Evolutionary conservation across 2,113 vertebrate genomes (phyloP).

Genomic region (Pandion haliaetus): DNA sequence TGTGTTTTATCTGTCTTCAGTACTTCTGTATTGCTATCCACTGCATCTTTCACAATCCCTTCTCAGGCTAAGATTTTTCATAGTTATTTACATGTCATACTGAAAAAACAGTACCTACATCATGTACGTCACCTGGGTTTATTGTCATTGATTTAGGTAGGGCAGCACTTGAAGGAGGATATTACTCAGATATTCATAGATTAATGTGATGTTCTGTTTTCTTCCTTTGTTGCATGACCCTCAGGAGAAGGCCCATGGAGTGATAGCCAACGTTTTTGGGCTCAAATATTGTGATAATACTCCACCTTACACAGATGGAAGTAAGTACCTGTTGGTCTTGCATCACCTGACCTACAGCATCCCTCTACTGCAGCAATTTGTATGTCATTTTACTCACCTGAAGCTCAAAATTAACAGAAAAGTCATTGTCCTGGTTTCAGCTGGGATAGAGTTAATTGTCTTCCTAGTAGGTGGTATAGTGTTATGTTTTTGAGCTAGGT

Average conservation of each 20-base stretch:
- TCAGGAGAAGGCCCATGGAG: no score
- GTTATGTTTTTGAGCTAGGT: no score
- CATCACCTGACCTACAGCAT: background rate
- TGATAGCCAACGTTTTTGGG: background rate
- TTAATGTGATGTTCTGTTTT: background rate
- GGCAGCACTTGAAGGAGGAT: background rate
- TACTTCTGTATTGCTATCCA: background rate
- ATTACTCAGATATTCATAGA: background rate
- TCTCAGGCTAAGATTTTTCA: background rate
- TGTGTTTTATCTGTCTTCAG: background rate
- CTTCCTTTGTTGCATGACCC: background rate
- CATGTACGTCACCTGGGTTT: background rate
- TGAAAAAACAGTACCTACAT: background rate
- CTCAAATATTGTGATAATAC: background rate
- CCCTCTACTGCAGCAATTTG: background rate
- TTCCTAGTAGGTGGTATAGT: no score
- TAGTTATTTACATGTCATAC: background rate
- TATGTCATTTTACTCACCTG: background rate
- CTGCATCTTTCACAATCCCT: background rate
- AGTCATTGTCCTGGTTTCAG: no score
- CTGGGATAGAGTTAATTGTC: no score
- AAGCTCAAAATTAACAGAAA: background rate
- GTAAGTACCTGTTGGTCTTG: background rate
- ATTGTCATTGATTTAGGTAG: background rate
- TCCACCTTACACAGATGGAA: background rate